Percentiles rank a stretch among this genome's conserved stretches.
Conservation (phyloP, 1,140 invertebrate genomes). For the Drosophila kanapiae region DNA sequence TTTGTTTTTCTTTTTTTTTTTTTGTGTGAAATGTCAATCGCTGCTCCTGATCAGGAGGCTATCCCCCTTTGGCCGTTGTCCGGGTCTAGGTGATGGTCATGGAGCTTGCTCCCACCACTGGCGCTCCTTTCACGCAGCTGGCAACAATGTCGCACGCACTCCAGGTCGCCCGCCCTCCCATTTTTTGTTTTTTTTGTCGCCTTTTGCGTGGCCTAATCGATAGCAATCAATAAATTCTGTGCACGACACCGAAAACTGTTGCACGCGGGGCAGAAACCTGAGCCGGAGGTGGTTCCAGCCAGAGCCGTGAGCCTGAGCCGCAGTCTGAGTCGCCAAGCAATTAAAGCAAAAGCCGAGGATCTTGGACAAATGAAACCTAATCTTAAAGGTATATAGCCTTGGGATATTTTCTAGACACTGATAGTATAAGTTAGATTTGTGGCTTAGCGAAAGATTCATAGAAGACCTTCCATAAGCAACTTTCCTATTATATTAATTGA, state of each 20-base stretch:
- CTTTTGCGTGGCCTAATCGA: constrained; percentile 54
- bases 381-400: too few relatives aligned
- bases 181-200: neutral
- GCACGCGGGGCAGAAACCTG: constrained; percentile 13
- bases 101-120: neutral
- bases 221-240: constrained; percentile 74
- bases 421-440: too few relatives aligned
- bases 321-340: too few relatives aligned
- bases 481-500: neutral
- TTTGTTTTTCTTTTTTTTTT: neutral
- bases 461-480: too few relatives aligned
- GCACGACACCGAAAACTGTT: constrained; percentile 43
- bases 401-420: too few relatives aligned
- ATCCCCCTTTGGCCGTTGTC: neutral
- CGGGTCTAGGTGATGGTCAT: neutral
- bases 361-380: too few relatives aligned
- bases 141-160: constrained; percentile 26
- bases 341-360: neutral
- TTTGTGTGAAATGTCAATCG: constrained; percentile 65
- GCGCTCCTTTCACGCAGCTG: constrained; percentile 27
- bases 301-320: neutral
- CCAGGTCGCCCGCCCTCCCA: neutral
- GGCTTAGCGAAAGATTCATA: too few relatives aligned
- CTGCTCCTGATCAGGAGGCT: constrained; percentile 1
- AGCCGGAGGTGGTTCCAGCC: too few relatives aligned